These are phyloP conservation scores for Amphipoea oculea DNA, from an alignment of 2,888 invertebrate genomes.

Conservation along the genomic window DNA sequence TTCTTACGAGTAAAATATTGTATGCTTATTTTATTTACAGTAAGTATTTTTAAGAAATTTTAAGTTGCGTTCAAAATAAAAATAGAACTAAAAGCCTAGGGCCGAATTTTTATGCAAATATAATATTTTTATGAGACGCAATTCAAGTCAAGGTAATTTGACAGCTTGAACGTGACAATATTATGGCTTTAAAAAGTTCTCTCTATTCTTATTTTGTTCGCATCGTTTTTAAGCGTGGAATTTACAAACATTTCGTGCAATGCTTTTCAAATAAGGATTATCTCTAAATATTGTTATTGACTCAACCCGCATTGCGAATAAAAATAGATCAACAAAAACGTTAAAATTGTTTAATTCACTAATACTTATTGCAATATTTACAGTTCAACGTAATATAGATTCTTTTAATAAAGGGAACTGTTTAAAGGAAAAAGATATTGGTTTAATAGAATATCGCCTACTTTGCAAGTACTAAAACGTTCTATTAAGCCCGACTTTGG, in stretches of 20 bases:
- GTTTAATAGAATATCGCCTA: conserved; percentile 54
- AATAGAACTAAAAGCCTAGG: no score
- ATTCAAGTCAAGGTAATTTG: background rate
- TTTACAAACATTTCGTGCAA: background rate
- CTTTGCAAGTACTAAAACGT: conserved; percentile 64
- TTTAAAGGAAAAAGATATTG: conserved; percentile 39
- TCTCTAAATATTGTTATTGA: conserved; percentile 51
- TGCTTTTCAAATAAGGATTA: background rate
- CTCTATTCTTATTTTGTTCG: conserved; percentile 2
- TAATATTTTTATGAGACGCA: background rate
- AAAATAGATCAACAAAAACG: conserved; percentile 54
- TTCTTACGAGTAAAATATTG: conserved; percentile 21
- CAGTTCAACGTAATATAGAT: conserved; percentile 61
- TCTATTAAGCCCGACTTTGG: conserved; percentile 70
- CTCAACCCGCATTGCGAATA: conserved; percentile 41
- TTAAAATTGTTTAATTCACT: conserved; percentile 53
- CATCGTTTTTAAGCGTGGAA: background rate
- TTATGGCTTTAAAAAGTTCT: background rate
- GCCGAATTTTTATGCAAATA: background rate
- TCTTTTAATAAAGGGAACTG: conserved; percentile 55
- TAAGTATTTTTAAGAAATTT: conserved; percentile 1
- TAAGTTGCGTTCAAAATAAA: conserved; percentile 1
- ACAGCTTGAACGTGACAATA: conserved; percentile 1
- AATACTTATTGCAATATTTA: conserved; percentile 71
- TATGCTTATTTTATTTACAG: conserved; percentile 33